These are phyloP conservation scores for Butastur rufipennis DNA, from an alignment of 2,113 vertebrate genomes.

Conservation along the genomic window DNA sequence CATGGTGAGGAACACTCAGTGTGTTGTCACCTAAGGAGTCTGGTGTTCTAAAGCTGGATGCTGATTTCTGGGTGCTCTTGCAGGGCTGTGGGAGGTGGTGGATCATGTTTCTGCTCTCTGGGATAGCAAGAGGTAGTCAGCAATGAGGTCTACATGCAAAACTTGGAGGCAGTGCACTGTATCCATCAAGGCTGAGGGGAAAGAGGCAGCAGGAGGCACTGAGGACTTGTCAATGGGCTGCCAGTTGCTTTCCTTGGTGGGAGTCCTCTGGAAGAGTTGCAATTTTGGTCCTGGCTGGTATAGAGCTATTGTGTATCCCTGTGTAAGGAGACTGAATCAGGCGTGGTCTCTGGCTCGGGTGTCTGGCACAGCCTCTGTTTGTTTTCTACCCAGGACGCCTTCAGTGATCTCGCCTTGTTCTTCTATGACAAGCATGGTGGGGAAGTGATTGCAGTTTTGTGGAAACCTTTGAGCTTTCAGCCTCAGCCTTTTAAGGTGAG, in stretches of 20 bases:
- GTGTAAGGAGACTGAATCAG: neutral
- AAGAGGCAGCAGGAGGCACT: neutral
- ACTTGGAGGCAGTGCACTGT: neutral
- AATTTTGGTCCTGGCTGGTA: neutral
- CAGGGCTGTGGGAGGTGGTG: neutral
- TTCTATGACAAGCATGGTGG: constrained; percentile 92
- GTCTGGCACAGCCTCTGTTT: neutral
- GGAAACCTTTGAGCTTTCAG: constrained; percentile 89
- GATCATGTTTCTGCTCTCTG: neutral
- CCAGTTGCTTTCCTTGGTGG: neutral
- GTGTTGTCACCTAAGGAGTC: neutral
- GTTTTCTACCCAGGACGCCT: constrained; percentile 78
- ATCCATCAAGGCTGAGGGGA: neutral
- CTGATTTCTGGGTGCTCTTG: neutral
- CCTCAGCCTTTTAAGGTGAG: constrained; percentile 88
- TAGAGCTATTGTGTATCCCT: neutral
- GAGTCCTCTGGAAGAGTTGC: neutral
- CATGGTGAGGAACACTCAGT: neutral
- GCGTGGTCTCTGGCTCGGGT: neutral
- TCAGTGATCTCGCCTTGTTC: constrained; percentile 88
- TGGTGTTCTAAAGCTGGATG: neutral
- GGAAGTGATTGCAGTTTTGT: constrained; percentile 88
- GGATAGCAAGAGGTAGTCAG: neutral
- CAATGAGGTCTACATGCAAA: neutral
- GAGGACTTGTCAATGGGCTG: neutral